Evolutionary conservation across 2,797 vertebrate species (phyloP).

Genomic region (Takifugu ocellatus): DNA sequence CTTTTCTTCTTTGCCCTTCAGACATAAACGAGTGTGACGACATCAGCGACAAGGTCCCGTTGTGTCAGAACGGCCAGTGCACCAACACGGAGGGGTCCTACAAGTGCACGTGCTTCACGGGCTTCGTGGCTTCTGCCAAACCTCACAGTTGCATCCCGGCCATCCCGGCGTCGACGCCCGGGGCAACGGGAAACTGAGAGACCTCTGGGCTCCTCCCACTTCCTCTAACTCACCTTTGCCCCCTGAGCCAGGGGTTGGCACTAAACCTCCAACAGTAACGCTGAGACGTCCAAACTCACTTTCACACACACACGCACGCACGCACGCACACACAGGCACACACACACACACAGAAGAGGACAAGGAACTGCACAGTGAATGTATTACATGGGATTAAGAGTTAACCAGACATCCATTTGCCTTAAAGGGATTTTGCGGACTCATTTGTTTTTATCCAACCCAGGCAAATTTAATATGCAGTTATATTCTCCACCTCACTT

Average conservation of each 20-base stretch:
- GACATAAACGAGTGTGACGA: constrained; percentile 94
- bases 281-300: constrained; percentile 59
- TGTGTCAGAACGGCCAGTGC: constrained; percentile 85
- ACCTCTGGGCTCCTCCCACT: constrained; percentile 26
- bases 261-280: constrained; percentile 61
- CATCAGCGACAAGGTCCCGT: constrained; percentile 77
- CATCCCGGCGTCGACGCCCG: constrained; percentile 47
- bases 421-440: constrained; percentile 73
- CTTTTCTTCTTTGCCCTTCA: constrained; percentile 50
- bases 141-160: constrained; percentile 82
- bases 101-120: constrained; percentile 84
- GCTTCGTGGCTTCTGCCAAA: constrained; percentile 78
- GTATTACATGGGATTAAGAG: constrained; percentile 64
- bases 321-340: constrained; percentile 21
- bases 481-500: constrained; percentile 53
- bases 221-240: constrained; percentile 31
- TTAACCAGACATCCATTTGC: constrained; percentile 63
- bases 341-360: constrained; percentile 47
- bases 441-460: constrained; percentile 59
- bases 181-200: constrained; percentile 63
- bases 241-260: constrained; percentile 42
- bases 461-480: constrained; percentile 60
- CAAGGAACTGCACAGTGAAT: constrained; percentile 65
- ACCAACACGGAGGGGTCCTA: constrained; percentile 92
- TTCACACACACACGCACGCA: constrained; percentile 11